Base-by-base conservation (phyloP, 2,113 vertebrate species). In the Cheirogaleus medius region DNA sequence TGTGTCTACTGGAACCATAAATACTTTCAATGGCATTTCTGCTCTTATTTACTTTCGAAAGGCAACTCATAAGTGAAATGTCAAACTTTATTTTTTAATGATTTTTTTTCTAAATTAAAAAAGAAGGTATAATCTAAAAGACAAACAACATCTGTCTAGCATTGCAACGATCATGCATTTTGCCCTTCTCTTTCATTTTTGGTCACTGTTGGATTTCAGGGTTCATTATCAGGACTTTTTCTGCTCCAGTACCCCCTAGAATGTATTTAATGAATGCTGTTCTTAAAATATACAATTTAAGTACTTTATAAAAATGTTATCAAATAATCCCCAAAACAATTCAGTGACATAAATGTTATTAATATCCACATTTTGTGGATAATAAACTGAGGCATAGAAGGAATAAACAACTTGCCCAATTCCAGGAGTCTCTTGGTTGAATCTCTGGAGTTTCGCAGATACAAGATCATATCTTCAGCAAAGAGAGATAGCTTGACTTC, bases 31-130 rank as follows among this genome's bases (percentile, higher is more conserved):
- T 76, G 52, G 12, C 4, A 32, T 87, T 88, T 88, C 23, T 93
- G 64, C 77, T 93, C 34, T 66, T 93, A 21, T 42, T 81, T 52
- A 93, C 5, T 87, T 84, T 87, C 52, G 95, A 32, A 88, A 88
- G 58, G 88, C n/a, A 52, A 58, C 29, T 21, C 8, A 27, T 68
- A 60, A 86, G 68, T 66, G 54, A 88, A 93, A 89, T 86, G 20
- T 77, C 52, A 96, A 47, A 88, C 10, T 37, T 63, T n/a, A 29
- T 83, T 63, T 76, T 87, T 54, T 25, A 34, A 23, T 69, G 29
- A 15, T 56, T 12, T 69, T 94, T 91, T 87, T n/a, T 21, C 21
- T 64, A 68, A 71, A 44, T 90, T 80, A n/a, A 92, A 73, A 80
- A 37, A 76, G 23, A 44, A 66, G 8, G 10, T 64, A 71, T 66